Percentiles rank a stretch among this genome's conserved stretches.
These are phyloP conservation scores for Eudemis profundana DNA, from an alignment of 2,888 invertebrate species.

Conservation along the genomic window DNA sequence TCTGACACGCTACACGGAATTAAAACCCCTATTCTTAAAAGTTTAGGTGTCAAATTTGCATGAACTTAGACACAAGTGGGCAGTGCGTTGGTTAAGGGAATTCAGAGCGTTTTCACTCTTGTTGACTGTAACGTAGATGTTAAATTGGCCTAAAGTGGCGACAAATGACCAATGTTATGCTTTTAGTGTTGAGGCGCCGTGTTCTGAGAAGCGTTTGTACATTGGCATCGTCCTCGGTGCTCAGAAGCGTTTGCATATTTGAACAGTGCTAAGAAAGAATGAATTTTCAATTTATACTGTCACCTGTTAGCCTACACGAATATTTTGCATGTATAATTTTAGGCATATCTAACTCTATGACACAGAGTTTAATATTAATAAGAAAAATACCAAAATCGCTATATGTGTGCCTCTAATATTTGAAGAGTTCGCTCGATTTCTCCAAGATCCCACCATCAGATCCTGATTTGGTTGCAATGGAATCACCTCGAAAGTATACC, in stretches of 20 bases:
- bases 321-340: not conserved
- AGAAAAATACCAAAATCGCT: too few relatives aligned
- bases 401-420: too few relatives aligned
- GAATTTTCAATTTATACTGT: constrained; percentile 34
- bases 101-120: constrained; percentile 7
- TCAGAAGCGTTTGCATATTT: constrained; percentile 70
- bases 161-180: constrained; percentile 51
- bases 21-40: constrained; percentile 61
- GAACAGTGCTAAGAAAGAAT: constrained; percentile 52
- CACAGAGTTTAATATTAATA: too few relatives aligned
- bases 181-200: constrained; percentile 64
- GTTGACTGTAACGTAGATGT: constrained; percentile 48
- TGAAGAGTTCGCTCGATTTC: too few relatives aligned
- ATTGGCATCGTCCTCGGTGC: constrained; percentile 62
- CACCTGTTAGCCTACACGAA: constrained; percentile 8
- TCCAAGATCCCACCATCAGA: too few relatives aligned
- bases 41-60: constrained; percentile 60
- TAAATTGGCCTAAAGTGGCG: constrained; percentile 54
- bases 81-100: constrained; percentile 21
- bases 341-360: too few relatives aligned
- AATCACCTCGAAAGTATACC: too few relatives aligned
- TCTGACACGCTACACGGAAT: constrained; percentile 46
- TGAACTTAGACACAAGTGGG: constrained; percentile 24
- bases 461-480: too few relatives aligned
- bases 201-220: constrained; percentile 70